phyloP scores from a whole-genome alignment of 2,797 vertebrate genomes.

The Ctenosaura bakeri region DNA sequence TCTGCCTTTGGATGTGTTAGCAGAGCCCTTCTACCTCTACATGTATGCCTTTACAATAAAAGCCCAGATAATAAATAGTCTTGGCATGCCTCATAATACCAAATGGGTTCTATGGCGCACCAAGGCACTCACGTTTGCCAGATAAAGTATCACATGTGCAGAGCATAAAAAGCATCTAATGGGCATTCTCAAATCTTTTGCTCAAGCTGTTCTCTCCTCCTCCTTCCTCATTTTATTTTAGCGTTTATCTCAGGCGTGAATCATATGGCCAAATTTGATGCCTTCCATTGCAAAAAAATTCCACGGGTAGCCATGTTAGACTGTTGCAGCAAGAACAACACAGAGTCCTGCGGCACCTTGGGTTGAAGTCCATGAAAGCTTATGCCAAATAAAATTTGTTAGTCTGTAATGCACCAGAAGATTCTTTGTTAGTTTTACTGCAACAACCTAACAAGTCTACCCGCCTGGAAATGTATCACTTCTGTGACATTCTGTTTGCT shows the following conservation, averaged over 20 bases:
- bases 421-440: background rate
- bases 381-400: background rate
- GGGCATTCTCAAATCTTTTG: background rate
- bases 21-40: background rate
- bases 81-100: background rate
- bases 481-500: background rate
- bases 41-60: background rate
- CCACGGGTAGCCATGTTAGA: background rate
- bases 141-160: background rate
- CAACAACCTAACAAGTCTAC: background rate
- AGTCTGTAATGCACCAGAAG: background rate
- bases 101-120: background rate
- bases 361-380: background rate
- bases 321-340: background rate
- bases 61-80: background rate
- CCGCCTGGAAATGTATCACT: background rate
- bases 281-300: background rate
- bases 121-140: background rate
- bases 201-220: background rate
- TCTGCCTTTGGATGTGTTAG: background rate
- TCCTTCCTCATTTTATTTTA: background rate
- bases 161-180: background rate
- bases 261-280: background rate
- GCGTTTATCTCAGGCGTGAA: background rate
- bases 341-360: background rate